A percentile compares a stretch with the other conserved stretches of the same genome.
Conservation (phyloP, 2,888 invertebrate genomes). For the Lochmaea crataegi region DNA sequence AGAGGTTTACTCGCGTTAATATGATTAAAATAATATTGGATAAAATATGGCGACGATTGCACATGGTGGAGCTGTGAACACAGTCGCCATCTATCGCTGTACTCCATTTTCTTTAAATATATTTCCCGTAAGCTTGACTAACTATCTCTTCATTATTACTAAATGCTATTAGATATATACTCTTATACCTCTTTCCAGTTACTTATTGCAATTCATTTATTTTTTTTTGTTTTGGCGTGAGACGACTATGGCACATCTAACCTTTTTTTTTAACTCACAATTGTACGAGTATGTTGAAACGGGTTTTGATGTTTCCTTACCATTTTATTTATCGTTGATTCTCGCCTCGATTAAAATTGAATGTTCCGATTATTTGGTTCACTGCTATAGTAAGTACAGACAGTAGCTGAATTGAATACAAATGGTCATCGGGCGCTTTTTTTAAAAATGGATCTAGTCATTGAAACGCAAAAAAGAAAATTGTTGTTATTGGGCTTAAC, state of each 20-base stretch:
- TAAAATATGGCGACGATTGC: too few relatives aligned
- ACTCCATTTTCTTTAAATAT: too few relatives aligned
- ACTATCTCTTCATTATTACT: too few relatives aligned
- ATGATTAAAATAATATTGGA: too few relatives aligned
- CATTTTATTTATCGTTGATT: conserved; percentile 41
- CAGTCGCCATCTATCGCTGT: too few relatives aligned
- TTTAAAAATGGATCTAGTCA: neutral
- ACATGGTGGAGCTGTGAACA: too few relatives aligned
- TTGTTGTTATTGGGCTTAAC: neutral
- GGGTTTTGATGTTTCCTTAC: conserved; percentile 33
- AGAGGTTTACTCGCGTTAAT: too few relatives aligned
- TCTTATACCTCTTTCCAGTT: neutral
- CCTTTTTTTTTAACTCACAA: conserved; percentile 13
- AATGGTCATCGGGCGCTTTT: conserved; percentile 20
- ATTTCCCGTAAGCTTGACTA: too few relatives aligned
- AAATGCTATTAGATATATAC: too few relatives aligned
- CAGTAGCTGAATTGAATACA: conserved; percentile 33
- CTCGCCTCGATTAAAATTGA: conserved; percentile 37
- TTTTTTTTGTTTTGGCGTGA: neutral
- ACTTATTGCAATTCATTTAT: neutral
- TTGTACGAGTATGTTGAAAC: conserved; percentile 33
- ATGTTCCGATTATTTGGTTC: conserved; percentile 27
- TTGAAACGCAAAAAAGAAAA: neutral
- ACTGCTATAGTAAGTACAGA: conserved; percentile 26
- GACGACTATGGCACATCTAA: conserved; percentile 28